Evolutionary conservation across 1,140 invertebrate genomes (phyloP).

Genomic region (Cherax destructor): DNA sequence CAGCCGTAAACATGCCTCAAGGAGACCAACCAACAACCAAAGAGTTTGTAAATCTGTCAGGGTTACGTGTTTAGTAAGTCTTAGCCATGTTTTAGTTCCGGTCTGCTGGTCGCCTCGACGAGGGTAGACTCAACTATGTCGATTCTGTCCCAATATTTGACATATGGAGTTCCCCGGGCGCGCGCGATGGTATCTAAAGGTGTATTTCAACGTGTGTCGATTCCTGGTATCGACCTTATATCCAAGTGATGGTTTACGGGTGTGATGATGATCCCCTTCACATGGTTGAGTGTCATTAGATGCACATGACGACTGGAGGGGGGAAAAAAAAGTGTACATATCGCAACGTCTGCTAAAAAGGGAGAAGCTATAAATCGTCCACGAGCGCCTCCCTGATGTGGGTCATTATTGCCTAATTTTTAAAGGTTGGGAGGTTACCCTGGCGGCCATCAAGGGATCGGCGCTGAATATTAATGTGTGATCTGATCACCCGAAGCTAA

Average conservation of each 20-base stretch:
- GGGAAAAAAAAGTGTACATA: background rate
- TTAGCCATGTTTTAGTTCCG: slow-evolving; percentile 45
- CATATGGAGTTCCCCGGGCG: slow-evolving; percentile 34
- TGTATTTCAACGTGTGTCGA: background rate
- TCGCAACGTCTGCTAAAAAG: background rate
- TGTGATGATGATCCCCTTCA: background rate
- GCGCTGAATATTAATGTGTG: slow-evolving; percentile 29
- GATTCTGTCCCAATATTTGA: slow-evolving; percentile 56
- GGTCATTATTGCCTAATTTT: slow-evolving; percentile 37
- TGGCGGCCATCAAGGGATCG: slow-evolving; percentile 21
- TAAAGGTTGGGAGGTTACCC: slow-evolving; percentile 28
- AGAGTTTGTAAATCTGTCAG: slow-evolving; percentile 52
- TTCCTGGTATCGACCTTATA: background rate
- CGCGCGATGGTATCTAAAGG: slow-evolving; percentile 34
- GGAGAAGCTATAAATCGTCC: slow-evolving; percentile 17
- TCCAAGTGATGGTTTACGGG: slow-evolving; percentile 7
- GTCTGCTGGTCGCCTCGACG: slow-evolving; percentile 26
- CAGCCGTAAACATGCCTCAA: slow-evolving; percentile 38
- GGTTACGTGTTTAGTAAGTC: slow-evolving; percentile 42
- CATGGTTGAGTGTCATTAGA: background rate
- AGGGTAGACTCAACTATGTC: slow-evolving; percentile 38
- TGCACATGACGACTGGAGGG: background rate
- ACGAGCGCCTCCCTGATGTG: slow-evolving; percentile 30
- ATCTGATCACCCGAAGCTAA: slow-evolving; percentile 9
- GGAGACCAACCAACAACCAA: slow-evolving; percentile 20